Evolutionary conservation across 2,888 invertebrate genomes (phyloP).

Genomic region (Dermolepida albohirtum): DNA sequence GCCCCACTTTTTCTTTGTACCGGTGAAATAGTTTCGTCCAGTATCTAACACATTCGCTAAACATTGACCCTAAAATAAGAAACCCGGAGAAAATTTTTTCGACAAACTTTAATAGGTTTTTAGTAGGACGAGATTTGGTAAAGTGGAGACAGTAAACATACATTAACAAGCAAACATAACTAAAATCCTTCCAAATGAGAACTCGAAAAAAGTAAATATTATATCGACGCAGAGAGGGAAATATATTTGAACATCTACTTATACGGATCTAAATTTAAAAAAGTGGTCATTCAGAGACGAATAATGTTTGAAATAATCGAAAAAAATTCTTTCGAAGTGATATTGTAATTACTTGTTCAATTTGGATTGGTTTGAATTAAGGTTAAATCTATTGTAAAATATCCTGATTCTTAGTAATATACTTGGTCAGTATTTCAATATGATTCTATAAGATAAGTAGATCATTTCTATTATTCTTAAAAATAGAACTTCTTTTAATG

Average conservation of each 20-base stretch:
- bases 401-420: too few relatives aligned
- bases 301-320: conserved; percentile 2
- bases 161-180: conserved; percentile 38
- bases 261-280: conserved; percentile 24
- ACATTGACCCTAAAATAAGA: conserved; percentile 30
- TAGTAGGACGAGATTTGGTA: conserved; percentile 33
- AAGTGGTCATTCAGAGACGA: conserved; percentile 18
- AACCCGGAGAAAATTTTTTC: conserved; percentile 33
- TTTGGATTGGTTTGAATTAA: too few relatives aligned
- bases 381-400: too few relatives aligned
- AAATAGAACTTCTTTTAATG: too few relatives aligned
- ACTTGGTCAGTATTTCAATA: too few relatives aligned
- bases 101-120: conserved; percentile 38
- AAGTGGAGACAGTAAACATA: conserved; percentile 39
- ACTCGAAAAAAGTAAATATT: conserved; percentile 36
- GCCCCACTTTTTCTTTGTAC: conserved; percentile 13
- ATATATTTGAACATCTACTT: conserved; percentile 38
- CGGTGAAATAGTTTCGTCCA: conserved; percentile 32
- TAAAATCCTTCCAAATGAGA: conserved; percentile 37
- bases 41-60: conserved; percentile 37
- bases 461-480: too few relatives aligned
- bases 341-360: too few relatives aligned
- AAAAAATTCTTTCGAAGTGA: neutral
- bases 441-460: too few relatives aligned
- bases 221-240: conserved; percentile 27